These are phyloP conservation scores for Drosophila simulans DNA, from an alignment of 1,140 invertebrate genomes.

Conservation along the genomic window DNA sequence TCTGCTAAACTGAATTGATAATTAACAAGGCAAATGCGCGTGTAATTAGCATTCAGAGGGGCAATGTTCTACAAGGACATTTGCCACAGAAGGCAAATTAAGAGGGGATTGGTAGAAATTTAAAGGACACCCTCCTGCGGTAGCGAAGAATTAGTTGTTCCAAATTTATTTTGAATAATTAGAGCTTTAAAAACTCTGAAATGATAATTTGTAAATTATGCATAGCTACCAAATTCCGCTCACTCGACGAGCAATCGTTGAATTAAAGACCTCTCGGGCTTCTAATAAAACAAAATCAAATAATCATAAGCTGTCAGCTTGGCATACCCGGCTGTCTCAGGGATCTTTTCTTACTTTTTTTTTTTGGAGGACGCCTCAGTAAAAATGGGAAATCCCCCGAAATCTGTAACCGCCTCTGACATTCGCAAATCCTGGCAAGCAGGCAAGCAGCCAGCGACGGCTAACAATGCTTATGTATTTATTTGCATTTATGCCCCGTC, in stretches of 20 bases:
- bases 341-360: background rate
- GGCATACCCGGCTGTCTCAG: constrained; percentile 1
- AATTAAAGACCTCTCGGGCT: background rate
- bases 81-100: constrained; percentile 4
- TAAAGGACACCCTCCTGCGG: no score
- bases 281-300: background rate
- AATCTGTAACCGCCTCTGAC: constrained; percentile 33
- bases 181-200: background rate
- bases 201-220: background rate
- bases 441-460: constrained; percentile 17
- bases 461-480: constrained; percentile 58
- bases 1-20: constrained; percentile 79
- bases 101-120: background rate
- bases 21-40: constrained; percentile 81
- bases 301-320: constrained; percentile 2
- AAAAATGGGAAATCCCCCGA: constrained; percentile 22
- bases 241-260: background rate
- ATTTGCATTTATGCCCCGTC: constrained; percentile 64
- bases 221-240: background rate
- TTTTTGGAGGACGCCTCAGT: background rate
- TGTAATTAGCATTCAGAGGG: constrained; percentile 80
- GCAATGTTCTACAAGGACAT: constrained; percentile 46
- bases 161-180: background rate
- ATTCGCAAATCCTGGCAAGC: constrained; percentile 41
- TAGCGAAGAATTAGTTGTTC: background rate